Conservation (phyloP, 2,113 vertebrate genomes). For the Laticauda colubrina region DNA sequence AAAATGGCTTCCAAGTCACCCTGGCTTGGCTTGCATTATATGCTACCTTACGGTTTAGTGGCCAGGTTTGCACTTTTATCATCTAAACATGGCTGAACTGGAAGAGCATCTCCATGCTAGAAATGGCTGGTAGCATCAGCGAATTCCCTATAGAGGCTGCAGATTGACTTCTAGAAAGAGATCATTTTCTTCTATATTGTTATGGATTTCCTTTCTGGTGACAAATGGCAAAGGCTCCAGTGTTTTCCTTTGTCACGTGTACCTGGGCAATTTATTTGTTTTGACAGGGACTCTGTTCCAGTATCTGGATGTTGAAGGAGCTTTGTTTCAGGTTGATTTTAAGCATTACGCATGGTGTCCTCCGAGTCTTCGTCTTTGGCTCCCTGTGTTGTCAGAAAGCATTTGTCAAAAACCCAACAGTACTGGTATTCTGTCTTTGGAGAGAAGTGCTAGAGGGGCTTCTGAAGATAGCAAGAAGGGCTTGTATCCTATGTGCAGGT, state of each 20-base stretch:
- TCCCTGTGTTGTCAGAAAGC: not conserved
- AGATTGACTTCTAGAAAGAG: not conserved
- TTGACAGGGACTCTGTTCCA: not conserved
- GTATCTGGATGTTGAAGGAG: not conserved
- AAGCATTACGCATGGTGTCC: fast-evolving
- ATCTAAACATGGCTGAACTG: not conserved
- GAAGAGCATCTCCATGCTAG: not conserved
- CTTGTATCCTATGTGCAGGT: not conserved
- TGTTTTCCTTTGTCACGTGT: fast-evolving
- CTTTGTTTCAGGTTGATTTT: fast-evolving
- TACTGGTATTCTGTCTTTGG: not conserved
- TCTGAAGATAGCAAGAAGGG: not conserved
- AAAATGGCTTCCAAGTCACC: not conserved
- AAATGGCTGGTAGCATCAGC: not conserved
- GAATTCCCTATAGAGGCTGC: not conserved
- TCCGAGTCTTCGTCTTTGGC: fast-evolving
- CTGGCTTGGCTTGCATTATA: not conserved
- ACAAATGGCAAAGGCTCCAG: fast-evolving
- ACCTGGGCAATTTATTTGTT: not conserved
- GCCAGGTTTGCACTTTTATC: not conserved
- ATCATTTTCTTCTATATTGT: not conserved
- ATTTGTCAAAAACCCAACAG: not conserved
- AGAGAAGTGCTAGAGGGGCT: not conserved
- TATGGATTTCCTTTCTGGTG: not conserved
- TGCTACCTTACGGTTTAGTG: not conserved